Conservation (phyloP, 2,113 vertebrate species). For the Ictidomys tridecemlineatus region DNA sequence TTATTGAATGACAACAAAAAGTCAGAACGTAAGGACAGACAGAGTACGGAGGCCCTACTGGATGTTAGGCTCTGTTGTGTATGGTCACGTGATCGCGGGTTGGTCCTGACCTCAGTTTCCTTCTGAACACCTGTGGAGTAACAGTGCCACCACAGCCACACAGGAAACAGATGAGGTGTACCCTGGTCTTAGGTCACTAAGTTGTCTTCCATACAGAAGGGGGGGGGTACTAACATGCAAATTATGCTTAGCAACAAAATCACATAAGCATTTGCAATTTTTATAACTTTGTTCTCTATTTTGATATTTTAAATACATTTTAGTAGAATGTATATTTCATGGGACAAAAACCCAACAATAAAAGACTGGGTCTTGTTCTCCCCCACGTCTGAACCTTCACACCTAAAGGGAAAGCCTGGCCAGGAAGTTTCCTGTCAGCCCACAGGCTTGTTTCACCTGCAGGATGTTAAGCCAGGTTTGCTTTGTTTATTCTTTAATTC, state of each 20-base stretch:
- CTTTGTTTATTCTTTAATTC: not conserved
- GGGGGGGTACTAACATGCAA: not conserved
- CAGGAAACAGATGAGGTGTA: not conserved
- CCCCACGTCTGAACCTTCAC: not conserved
- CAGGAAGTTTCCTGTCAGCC: not conserved
- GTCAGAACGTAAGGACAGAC: not conserved
- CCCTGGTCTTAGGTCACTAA: not conserved
- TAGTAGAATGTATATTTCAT: constrained; percentile 34
- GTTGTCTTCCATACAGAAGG: not conserved
- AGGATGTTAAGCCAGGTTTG: not conserved
- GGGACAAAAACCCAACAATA: not conserved
- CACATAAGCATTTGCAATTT: not conserved
- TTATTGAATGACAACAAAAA: not conserved
- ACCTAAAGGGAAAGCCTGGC: not conserved
- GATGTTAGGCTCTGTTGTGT: not conserved
- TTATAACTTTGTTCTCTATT: constrained; percentile 21
- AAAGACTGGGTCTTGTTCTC: not conserved
- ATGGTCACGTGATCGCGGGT: not conserved
- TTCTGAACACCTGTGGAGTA: too few species aligned
- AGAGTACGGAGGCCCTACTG: not conserved
- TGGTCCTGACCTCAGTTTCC: not conserved
- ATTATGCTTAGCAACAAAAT: not conserved
- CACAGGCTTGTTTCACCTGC: not conserved
- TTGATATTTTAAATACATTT: not conserved
- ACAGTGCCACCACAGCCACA: not conserved